These are phyloP conservation scores for Sminthurinus aureus DNA, from an alignment of 2,888 invertebrate genomes.

Conservation along the genomic window DNA sequence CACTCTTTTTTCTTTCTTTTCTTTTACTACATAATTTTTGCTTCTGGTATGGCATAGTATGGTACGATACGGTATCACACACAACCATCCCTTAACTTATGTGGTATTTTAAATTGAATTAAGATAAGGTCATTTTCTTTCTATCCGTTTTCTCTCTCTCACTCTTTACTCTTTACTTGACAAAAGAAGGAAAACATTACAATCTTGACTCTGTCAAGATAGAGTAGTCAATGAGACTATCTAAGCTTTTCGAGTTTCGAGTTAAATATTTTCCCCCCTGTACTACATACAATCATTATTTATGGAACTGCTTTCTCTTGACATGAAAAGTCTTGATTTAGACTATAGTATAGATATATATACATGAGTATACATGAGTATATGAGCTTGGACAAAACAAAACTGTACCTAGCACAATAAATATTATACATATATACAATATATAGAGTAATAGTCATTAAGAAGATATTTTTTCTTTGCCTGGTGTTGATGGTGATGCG, in stretches of 20 bases:
- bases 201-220: constrained; percentile 32
- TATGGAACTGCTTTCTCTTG: constrained; percentile 27
- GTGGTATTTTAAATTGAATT: constrained; percentile 35
- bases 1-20: background rate
- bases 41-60: too few species aligned
- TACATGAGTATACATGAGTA: too few species aligned
- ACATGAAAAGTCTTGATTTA: constrained; percentile 19
- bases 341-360: too few species aligned
- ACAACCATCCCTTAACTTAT: constrained; percentile 25
- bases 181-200: constrained; percentile 6
- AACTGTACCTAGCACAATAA: constrained; percentile 32
- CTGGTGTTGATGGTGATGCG: constrained; percentile 58
- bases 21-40: background rate
- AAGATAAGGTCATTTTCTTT: constrained; percentile 31
- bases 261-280: background rate
- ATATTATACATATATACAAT: constrained; percentile 33
- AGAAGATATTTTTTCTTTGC: constrained; percentile 44
- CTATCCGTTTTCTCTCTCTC: too few species aligned
- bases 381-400: too few species aligned
- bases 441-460: constrained; percentile 35
- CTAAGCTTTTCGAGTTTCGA: background rate
- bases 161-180: too few species aligned
- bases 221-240: background rate
- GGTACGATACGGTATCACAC: background rate
- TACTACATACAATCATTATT: constrained; percentile 26